These are phyloP conservation scores for Cynodonichthys magdalenae DNA, from an alignment of 2,797 vertebrate species.

Conservation along the genomic window DNA sequence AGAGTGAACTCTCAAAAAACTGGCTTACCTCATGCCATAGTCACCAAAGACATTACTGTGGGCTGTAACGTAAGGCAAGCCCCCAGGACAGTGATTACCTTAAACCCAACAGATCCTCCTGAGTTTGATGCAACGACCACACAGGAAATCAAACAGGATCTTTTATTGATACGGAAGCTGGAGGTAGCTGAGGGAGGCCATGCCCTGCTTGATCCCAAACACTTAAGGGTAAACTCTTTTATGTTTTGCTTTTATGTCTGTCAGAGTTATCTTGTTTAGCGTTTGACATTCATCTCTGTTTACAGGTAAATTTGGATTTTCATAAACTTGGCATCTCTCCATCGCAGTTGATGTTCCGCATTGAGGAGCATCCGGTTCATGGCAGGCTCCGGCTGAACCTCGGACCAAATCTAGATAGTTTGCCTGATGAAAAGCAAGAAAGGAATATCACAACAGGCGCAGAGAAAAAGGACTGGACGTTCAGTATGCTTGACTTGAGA, in stretches of 20 bases:
- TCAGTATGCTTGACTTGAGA: slow-evolving; percentile 87
- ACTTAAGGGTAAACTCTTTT: slow-evolving; percentile 78
- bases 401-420: slow-evolving; percentile 47
- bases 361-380: slow-evolving; percentile 82
- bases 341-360: slow-evolving; percentile 86
- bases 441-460: slow-evolving; percentile 13
- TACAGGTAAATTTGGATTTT: slow-evolving; percentile 83
- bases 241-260: not conserved
- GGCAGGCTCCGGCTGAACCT: slow-evolving; percentile 83
- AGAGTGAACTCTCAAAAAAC: slow-evolving; percentile 79
- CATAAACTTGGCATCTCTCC: slow-evolving; percentile 80
- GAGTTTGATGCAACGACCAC: slow-evolving; percentile 38
- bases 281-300: slow-evolving; percentile 1
- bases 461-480: slow-evolving; percentile 72
- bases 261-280: not conserved
- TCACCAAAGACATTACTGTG: slow-evolving; percentile 87
- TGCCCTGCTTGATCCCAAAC: slow-evolving; percentile 83
- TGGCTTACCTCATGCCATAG: slow-evolving; percentile 82
- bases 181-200: slow-evolving; percentile 85
- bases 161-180: slow-evolving; percentile 83
- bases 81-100: slow-evolving; percentile 16
- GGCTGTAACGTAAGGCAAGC: slow-evolving; percentile 78
- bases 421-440: slow-evolving; percentile 14
- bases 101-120: slow-evolving; percentile 23
- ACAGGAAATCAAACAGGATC: slow-evolving; percentile 23